Evolutionary conservation across 1,140 invertebrate species (phyloP).

Genomic region (Carcinoscorpius rotundicauda): DNA sequence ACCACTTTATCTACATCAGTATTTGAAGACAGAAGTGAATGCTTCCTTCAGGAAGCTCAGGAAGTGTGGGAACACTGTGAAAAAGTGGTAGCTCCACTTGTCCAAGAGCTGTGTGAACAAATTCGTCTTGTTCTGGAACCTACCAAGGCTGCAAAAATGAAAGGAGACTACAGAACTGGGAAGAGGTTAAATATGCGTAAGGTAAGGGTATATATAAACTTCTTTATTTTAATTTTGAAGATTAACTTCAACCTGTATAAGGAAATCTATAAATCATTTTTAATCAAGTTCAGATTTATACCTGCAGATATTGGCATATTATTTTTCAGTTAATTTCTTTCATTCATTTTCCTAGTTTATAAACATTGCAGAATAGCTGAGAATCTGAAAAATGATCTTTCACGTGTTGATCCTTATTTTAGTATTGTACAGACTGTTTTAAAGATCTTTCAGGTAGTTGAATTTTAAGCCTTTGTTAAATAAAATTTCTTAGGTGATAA

Average conservation of each 20-base stretch:
- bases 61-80: conserved; percentile 39
- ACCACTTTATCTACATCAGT: too few relatives aligned
- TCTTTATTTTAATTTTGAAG: conserved; percentile 2
- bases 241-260: not conserved
- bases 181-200: conserved; percentile 97
- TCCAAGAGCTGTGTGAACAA: conserved; percentile 86
- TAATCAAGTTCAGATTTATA: too few relatives aligned
- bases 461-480: too few relatives aligned
- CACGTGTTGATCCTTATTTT: too few relatives aligned
- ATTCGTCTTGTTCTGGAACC: conserved; percentile 88
- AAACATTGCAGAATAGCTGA: too few relatives aligned
- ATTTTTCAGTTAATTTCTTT: not conserved
- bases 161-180: conserved; percentile 92
- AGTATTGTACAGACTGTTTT: too few relatives aligned
- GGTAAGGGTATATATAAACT: conserved; percentile 28
- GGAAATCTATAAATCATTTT: not conserved
- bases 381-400: too few relatives aligned
- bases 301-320: not conserved
- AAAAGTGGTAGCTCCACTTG: conserved; percentile 48
- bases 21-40: not conserved
- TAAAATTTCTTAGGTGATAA: too few relatives aligned
- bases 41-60: conserved; percentile 12
- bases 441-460: too few relatives aligned
- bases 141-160: conserved; percentile 76
- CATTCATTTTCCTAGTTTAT: not conserved